Conservation (phyloP, 2,797 vertebrate species). For the Onychomys arenicola region DNA sequence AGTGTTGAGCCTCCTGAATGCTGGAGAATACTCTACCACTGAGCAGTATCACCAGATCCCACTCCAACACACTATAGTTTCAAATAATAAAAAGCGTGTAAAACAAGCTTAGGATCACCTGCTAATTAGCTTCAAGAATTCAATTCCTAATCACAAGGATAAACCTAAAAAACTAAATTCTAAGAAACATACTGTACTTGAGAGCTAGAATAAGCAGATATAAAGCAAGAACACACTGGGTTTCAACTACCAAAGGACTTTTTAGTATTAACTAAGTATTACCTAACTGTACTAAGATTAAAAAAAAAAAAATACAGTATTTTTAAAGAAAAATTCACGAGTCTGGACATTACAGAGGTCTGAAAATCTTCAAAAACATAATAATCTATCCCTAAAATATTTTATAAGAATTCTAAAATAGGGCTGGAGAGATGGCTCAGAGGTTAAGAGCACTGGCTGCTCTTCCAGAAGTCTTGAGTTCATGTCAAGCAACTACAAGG, state of each 20-base stretch:
- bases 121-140: not conserved
- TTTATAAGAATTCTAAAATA: slow-evolving; percentile 35
- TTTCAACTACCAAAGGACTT: not conserved
- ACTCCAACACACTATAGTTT: not conserved
- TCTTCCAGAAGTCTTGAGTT: not conserved
- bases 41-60: not conserved
- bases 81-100: not conserved
- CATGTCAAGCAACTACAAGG: not conserved
- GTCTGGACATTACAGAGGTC: not conserved
- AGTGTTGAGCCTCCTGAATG: not conserved
- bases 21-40: not conserved
- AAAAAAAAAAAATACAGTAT: slow-evolving; percentile 15
- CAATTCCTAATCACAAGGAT: slow-evolving; percentile 26
- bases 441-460: not conserved
- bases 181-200: slow-evolving; percentile 25
- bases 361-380: slow-evolving; percentile 11
- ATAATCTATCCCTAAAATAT: not conserved
- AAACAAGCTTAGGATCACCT: slow-evolving; percentile 4
- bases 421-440: not conserved
- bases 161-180: slow-evolving; percentile 15
- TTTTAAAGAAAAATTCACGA: slow-evolving; percentile 45
- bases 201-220: slow-evolving; percentile 27
- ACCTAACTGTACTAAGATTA: not conserved
- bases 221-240: slow-evolving; percentile 16
- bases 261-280: not conserved